A percentile compares a stretch with the other conserved stretches of the same genome.
Conservation (phyloP, 2,888 invertebrate genomes). For the Pantelozetes paolii region DNA sequence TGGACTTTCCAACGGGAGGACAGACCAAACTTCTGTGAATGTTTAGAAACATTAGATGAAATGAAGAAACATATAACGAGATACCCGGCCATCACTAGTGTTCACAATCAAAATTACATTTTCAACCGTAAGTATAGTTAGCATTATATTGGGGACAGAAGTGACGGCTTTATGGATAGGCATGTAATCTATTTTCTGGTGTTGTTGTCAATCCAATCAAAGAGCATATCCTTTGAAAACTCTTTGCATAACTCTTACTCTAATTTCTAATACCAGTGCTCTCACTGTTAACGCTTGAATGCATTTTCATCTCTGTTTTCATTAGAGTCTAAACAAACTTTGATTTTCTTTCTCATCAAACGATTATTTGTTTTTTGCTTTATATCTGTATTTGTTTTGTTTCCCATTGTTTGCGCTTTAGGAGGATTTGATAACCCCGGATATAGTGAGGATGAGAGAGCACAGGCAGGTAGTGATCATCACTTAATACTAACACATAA, state of each 20-base stretch:
- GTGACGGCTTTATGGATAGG: slow-evolving; percentile 13
- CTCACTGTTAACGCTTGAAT: not conserved
- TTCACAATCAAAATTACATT: slow-evolving; percentile 42
- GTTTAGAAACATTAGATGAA: slow-evolving; percentile 63
- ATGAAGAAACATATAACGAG: slow-evolving; percentile 34
- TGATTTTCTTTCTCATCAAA: not conserved
- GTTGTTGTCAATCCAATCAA: not conserved
- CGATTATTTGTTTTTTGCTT: slow-evolving; percentile 9
- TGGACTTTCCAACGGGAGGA: slow-evolving; percentile 79
- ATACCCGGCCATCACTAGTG: slow-evolving; percentile 32
- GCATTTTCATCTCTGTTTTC: not conserved
- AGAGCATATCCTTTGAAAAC: not conserved
- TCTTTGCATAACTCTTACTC: not conserved
- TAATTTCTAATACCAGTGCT: not conserved
- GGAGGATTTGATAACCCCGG: slow-evolving; percentile 64
- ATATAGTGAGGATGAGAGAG: slow-evolving; percentile 70
- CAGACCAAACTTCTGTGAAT: slow-evolving; percentile 80
- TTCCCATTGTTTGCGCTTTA: slow-evolving; percentile 46
- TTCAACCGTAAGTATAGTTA: slow-evolving; percentile 27
- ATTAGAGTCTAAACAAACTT: not conserved
- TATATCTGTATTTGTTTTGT: slow-evolving; percentile 25
- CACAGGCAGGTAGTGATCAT: slow-evolving; percentile 57
- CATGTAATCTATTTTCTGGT: not conserved
- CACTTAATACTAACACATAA: slow-evolving; percentile 40
- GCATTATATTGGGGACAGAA: not conserved